These are phyloP conservation scores for Drosophila kikkawai DNA, from an alignment of 1,140 invertebrate species.

Conservation along the genomic window DNA sequence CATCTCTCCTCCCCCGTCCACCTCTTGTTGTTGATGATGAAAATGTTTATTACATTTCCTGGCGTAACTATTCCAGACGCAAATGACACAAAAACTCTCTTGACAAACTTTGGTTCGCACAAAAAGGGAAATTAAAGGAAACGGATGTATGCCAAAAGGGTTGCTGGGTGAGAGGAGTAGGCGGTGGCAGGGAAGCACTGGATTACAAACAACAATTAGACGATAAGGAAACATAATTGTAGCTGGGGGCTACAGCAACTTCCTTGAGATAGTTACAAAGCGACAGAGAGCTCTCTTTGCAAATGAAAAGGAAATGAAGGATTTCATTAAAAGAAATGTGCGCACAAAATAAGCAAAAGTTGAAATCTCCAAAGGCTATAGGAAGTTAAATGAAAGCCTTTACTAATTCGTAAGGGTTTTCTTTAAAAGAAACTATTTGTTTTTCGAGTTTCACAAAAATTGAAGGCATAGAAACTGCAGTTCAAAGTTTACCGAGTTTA, in stretches of 20 bases:
- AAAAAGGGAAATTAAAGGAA: constrained; percentile 47
- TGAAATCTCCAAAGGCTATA: not conserved
- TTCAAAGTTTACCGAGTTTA: not conserved
- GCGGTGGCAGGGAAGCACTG: not conserved
- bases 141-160: constrained; percentile 46
- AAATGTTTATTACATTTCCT: constrained; percentile 44
- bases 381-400: not conserved
- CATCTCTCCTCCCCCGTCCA: not conserved
- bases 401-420: not conserved
- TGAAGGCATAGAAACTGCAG: not conserved
- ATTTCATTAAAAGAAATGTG: constrained; percentile 27
- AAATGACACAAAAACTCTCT: constrained; percentile 42
- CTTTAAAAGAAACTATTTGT: not conserved
- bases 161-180: not conserved
- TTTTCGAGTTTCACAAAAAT: not conserved
- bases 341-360: constrained; percentile 3
- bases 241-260: constrained; percentile 18
- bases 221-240: constrained; percentile 41
- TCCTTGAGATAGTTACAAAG: constrained; percentile 21
- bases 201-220: constrained; percentile 46
- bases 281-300: not conserved
- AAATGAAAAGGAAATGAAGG: constrained; percentile 22
- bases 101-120: constrained; percentile 22
- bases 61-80: constrained; percentile 22
- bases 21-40: constrained; percentile 1